A percentile compares a stretch with the other conserved stretches of the same genome.
Conservation (phyloP, 2,888 invertebrate genomes). For the Acrobasis repandana region DNA sequence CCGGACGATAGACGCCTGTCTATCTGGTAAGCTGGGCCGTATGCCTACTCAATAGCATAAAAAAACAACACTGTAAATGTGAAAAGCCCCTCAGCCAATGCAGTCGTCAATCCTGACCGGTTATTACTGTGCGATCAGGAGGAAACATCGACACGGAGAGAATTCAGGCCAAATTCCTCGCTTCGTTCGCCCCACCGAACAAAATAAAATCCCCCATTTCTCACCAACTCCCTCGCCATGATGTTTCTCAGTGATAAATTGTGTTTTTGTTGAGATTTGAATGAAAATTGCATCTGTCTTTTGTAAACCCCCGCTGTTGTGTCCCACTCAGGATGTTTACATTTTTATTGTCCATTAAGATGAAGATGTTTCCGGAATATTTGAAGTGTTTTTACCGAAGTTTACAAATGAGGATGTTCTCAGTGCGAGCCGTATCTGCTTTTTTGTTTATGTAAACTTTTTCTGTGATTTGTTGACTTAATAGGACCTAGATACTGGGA, state of each 20-base stretch:
- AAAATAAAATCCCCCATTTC: slow-evolving; percentile 16
- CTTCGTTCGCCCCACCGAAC: slow-evolving; percentile 13
- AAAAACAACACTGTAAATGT: not conserved
- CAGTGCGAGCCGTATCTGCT: no score
- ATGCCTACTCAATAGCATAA: not conserved
- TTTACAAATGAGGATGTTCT: no score
- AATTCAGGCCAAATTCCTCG: slow-evolving; percentile 22
- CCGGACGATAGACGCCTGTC: no score
- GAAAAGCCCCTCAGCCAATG: not conserved
- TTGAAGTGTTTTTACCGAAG: not conserved
- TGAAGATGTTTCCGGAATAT: not conserved
- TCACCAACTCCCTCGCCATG: slow-evolving; percentile 5
- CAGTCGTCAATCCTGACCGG: slow-evolving; percentile 9
- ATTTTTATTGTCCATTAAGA: not conserved
- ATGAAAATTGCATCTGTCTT: slow-evolving; percentile 11
- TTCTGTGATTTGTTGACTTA: no score
- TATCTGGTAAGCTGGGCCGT: no score
- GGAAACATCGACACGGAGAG: slow-evolving; percentile 22
- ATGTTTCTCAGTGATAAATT: slow-evolving; percentile 13
- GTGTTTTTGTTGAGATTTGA: slow-evolving; percentile 10
- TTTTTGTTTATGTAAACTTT: no score
- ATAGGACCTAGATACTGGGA: no score
- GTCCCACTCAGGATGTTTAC: not conserved
- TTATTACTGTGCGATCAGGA: slow-evolving; percentile 19
- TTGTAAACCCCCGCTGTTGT: not conserved